Evolutionary conservation across 2,888 invertebrate genomes (phyloP).

Genomic region (Diaphora mendica): DNA sequence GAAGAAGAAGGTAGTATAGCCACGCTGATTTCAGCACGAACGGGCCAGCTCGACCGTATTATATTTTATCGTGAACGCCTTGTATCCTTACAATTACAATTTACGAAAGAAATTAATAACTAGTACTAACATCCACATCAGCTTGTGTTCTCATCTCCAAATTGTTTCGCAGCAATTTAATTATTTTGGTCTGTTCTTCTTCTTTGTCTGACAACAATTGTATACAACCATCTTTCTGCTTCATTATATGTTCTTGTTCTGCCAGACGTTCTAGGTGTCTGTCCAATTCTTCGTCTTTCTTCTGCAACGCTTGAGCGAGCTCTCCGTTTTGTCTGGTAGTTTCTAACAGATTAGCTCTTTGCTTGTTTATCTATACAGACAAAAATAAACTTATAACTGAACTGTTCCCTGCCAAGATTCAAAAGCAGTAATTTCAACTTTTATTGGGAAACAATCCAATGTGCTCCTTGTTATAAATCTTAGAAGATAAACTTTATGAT

Average conservation of each 20-base stretch:
- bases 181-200: conserved; percentile 73
- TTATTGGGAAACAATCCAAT: not conserved
- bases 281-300: conserved; percentile 65
- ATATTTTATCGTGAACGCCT: not conserved
- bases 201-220: conserved; percentile 72
- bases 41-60: too few species aligned
- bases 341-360: conserved; percentile 66
- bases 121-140: conserved; percentile 65
- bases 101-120: not conserved
- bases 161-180: conserved; percentile 69
- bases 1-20: too few species aligned
- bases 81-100: not conserved
- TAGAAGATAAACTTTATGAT: not conserved
- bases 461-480: not conserved
- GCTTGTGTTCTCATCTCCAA: conserved; percentile 69
- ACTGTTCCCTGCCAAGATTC: not conserved
- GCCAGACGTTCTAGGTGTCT: conserved; percentile 53
- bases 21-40: too few species aligned
- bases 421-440: not conserved
- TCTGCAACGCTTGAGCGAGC: conserved; percentile 64
- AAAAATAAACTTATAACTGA: not conserved
- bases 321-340: conserved; percentile 63
- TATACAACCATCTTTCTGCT: conserved; percentile 65
- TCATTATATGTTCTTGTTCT: conserved; percentile 60
- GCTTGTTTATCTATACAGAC: conserved; percentile 63